Base-by-base conservation (phyloP, 2,113 vertebrate genomes). In the Dryoscopus gambensis region DNA sequence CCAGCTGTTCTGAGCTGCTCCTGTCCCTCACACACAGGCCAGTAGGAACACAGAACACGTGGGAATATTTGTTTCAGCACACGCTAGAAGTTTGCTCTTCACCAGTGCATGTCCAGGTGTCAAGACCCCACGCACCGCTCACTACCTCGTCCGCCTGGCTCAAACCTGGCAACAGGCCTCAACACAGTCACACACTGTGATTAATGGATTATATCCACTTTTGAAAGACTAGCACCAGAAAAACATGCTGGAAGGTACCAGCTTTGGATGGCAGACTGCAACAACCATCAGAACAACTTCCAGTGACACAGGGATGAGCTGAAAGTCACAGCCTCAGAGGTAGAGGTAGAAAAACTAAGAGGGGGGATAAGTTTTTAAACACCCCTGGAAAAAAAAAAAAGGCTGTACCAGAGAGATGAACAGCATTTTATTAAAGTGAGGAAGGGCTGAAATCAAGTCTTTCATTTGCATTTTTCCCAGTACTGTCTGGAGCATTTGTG, bases 401-500 rank as follows among this genome's bases (percentile, higher is more conserved):
- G 12, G 2, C 33, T 75, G 16, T 80, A 39, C 10, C 6, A 35
- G 42, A 39, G 25, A 60, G 24, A 50, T 53, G 24, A 90, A 49
- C 12, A 23, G 33, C 23, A 57, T 89, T 90, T 92, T 84, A 84
- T 73, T 78, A 64, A 79, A 69, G 69, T 21, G 65, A 79, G 42
- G 73, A 93, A 70, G 10, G 49, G n/a, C n/a, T 5, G 7, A 85
- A 94, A 92, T 69, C 8, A 92, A 68, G 82, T 87, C 60, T 90
- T 83, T 78, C 49, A 79, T 94, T 93, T 94, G 73, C 80, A 94
- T 87, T 93, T 96, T 76, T 69, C 78, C 57, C 57, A 24, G 67
- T n/a, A 62, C 95, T 90, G 95, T 94, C 92, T 93, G 90, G 80
- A 95, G 25, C 92, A 82, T 60, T 90, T 71, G 69, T 92, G 75